These are phyloP conservation scores for Parauchenoglanis punctatus DNA, from an alignment of 2,797 vertebrate species.

Conservation along the genomic window DNA sequence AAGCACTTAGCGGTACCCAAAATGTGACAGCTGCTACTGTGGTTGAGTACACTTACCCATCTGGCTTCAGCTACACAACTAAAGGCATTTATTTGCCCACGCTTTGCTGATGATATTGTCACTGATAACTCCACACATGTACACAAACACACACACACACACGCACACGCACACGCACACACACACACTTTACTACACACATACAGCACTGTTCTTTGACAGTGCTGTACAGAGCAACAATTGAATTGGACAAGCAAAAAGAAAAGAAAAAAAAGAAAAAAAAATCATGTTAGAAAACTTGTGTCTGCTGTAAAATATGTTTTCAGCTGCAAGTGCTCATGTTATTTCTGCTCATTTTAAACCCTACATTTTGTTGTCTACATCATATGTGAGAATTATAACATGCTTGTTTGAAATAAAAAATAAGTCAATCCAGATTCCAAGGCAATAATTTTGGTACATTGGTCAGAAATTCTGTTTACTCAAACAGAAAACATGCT, in stretches of 20 bases:
- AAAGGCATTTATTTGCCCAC: slow-evolving; percentile 33
- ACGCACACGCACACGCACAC: slow-evolving; percentile 1
- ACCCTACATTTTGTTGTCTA: background rate
- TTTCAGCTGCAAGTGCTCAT: background rate
- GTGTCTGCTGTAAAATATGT: background rate
- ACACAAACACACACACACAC: background rate
- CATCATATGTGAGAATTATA: background rate
- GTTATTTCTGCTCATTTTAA: background rate
- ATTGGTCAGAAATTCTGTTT: background rate
- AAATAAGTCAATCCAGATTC: background rate
- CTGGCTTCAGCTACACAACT: slow-evolving; percentile 51
- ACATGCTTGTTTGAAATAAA: background rate
- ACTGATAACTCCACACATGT: slow-evolving; percentile 4
- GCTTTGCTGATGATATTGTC: slow-evolving; percentile 22
- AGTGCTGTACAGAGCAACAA: background rate
- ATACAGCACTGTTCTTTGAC: background rate
- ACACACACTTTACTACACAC: background rate
- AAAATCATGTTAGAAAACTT: background rate
- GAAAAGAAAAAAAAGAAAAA: background rate
- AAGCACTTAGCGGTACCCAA: slow-evolving; percentile 60
- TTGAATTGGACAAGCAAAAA: background rate
- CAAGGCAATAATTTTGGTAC: background rate
- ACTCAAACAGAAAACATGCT: background rate
- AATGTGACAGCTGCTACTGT: slow-evolving; percentile 65
- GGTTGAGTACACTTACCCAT: slow-evolving; percentile 62